Evolutionary conservation across 2,888 invertebrate genomes (phyloP), one percentile per base, ranked within the genome.

Genomic region (Sphinx pinastri): DNA sequence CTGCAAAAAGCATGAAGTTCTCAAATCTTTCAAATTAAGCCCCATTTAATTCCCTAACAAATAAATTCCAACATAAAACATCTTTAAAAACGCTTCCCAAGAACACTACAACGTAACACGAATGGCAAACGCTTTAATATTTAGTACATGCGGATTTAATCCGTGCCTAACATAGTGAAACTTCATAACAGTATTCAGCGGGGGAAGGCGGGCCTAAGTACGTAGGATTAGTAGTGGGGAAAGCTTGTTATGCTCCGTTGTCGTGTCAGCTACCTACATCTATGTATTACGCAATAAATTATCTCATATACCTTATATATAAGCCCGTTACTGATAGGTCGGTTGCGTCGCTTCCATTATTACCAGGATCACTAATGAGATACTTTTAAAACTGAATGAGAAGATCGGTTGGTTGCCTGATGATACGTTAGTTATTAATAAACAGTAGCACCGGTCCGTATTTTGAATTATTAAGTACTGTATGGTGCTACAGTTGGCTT

Each of bases 221-320:
- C n/a, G 12, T 0, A n/a, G 45, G 60, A 60, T 60, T 60, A 60
- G 47, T 47, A 16, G 45, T 60, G 45, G 10, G 16, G 5, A 47
- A 60, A 60, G 60, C 60, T 60, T n/a, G 60, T n/a, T 59, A 59
- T 59, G 59, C 45, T 47, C 60, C 11, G 45, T 60, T 57, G 19
- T 12, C 25, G 60, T 60, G 60, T 60, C 45, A 60, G 16, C 47
- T 57, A 45, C n/a, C 11, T 47, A 45, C 47, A 47, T 45, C 11
- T 12, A 60, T 47, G 45, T 47, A 47, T 60, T 60, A 60, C 60
- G 45, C 16, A 45, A 45, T 60, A 47, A 60, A 45, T 60, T 47
- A 60, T 47, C 45, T 45, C 55, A 25, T 25, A 25, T 25, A 2
- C 25, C 25, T 25, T 25, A 25, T 25, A 25, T 25, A 25, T 25